Evolutionary conservation across 2,888 invertebrate genomes (phyloP).

Genomic region (Xanthorhoe spadicearia): DNA sequence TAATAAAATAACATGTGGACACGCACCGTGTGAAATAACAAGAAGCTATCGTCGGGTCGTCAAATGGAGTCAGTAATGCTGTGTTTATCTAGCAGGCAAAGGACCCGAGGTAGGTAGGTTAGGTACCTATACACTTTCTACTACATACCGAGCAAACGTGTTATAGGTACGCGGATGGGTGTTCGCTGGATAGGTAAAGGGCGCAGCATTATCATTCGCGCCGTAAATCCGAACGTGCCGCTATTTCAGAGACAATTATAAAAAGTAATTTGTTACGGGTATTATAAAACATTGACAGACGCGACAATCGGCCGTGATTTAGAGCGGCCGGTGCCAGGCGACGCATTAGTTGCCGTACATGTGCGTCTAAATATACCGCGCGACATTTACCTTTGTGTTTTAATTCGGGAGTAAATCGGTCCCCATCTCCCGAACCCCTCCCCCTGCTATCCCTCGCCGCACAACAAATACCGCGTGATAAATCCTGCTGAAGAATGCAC

Average conservation of each 20-base stretch:
- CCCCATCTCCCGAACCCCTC: slow-evolving; percentile 38
- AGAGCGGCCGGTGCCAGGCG: slow-evolving; percentile 47
- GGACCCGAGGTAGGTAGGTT: no score
- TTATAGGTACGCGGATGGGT: neutral
- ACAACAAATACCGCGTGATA: slow-evolving; percentile 62
- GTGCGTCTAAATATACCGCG: slow-evolving; percentile 60
- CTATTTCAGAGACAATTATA: slow-evolving; percentile 44
- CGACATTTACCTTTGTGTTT: slow-evolving; percentile 74
- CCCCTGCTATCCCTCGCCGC: slow-evolving; percentile 41
- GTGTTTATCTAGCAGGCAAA: neutral
- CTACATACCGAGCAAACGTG: no score
- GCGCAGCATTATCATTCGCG: slow-evolving; percentile 5
- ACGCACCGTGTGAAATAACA: neutral
- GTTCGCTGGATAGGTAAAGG: neutral
- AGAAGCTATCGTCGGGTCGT: neutral
- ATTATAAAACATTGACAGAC: slow-evolving; percentile 42
- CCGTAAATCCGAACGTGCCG: slow-evolving; percentile 16
- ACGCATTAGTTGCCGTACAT: slow-evolving; percentile 53
- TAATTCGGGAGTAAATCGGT: slow-evolving; percentile 59
- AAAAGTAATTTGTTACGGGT: slow-evolving; percentile 42
- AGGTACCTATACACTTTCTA: no score
- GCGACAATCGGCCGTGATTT: slow-evolving; percentile 48
- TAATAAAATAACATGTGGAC: neutral
- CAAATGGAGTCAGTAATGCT: neutral
- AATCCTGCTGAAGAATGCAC: slow-evolving; percentile 63